phyloP scores from a whole-genome alignment of 2,797 vertebrate species.

The Erpetoichthys calabaricus region DNA sequence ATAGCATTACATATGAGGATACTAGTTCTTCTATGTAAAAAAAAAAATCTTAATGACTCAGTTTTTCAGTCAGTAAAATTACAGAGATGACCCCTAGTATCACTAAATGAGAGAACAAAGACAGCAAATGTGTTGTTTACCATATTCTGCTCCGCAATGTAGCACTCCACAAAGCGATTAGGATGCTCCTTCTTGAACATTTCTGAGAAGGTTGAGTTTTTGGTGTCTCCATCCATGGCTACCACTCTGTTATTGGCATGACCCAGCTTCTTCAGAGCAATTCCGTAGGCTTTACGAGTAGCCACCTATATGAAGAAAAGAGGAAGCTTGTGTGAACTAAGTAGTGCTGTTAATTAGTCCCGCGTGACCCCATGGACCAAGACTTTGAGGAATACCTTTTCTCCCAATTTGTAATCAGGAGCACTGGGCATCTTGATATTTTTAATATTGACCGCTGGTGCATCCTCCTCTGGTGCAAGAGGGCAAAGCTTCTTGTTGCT shows the following conservation, averaged over 20 bases:
- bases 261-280: constrained; percentile 76
- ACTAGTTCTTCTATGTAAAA: no score
- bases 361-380: no score
- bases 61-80: no score
- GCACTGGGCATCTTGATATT: constrained; percentile 79
- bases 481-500: constrained; percentile 82
- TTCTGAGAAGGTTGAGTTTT: constrained; percentile 85
- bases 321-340: not conserved
- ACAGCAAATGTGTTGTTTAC: constrained; percentile 31
- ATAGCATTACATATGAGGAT: no score
- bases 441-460: constrained; percentile 63
- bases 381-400: constrained; percentile 56
- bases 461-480: constrained; percentile 63
- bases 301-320: constrained; percentile 48
- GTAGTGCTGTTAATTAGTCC: no score
- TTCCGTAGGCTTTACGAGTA: constrained; percentile 80
- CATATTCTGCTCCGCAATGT: constrained; percentile 95
- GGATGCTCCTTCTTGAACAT: constrained; percentile 88
- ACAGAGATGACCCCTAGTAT: no score
- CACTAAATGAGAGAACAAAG: no score
- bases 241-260: constrained; percentile 72
- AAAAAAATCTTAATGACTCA: no score
- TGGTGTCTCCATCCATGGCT: constrained; percentile 83
- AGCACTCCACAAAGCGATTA: constrained; percentile 81
- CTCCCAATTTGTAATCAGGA: constrained; percentile 77